A percentile compares a stretch with the other conserved stretches of the same genome.
These are phyloP conservation scores for Melanotaenia nigrans DNA, from an alignment of 2,797 vertebrate species.

Conservation along the genomic window DNA sequence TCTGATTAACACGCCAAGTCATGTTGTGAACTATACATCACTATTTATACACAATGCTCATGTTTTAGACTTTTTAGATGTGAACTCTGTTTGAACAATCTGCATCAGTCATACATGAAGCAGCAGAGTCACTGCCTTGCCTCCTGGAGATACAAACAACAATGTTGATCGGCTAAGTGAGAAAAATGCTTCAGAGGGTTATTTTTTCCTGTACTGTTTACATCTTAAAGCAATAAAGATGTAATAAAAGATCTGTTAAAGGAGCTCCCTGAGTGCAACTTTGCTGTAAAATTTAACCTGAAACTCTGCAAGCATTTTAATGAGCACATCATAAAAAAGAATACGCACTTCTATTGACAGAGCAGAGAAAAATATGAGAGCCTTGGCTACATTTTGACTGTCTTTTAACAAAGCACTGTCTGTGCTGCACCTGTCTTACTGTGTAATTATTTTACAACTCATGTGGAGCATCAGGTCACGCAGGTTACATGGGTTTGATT, in stretches of 20 bases:
- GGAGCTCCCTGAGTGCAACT: slow-evolving; percentile 22
- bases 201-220: slow-evolving; percentile 43
- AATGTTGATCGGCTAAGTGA: not conserved
- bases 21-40: not conserved
- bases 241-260: slow-evolving; percentile 47
- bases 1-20: too few species aligned
- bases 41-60: not conserved
- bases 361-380: slow-evolving; percentile 35
- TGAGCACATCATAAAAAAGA: slow-evolving; percentile 57
- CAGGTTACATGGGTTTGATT: slow-evolving; percentile 37
- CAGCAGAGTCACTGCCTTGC: slow-evolving; percentile 4
- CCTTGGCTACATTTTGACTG: slow-evolving; percentile 26
- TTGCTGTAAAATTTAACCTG: slow-evolving; percentile 47
- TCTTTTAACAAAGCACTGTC: slow-evolving; percentile 17
- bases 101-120: slow-evolving; percentile 7
- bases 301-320: slow-evolving; percentile 59
- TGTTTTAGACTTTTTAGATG: not conserved
- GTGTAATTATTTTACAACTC: slow-evolving; percentile 63
- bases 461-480: slow-evolving; percentile 33
- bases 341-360: slow-evolving; percentile 48
- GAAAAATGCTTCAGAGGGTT: not conserved
- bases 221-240: slow-evolving; percentile 38
- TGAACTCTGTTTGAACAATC: not conserved
- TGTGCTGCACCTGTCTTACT: slow-evolving; percentile 38
- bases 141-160: slow-evolving; percentile 11